Percentiles rank a stretch among this genome's conserved stretches.
phyloP scores from a whole-genome alignment of 1,140 invertebrate species.

The Leptinotarsa lineolata region DNA sequence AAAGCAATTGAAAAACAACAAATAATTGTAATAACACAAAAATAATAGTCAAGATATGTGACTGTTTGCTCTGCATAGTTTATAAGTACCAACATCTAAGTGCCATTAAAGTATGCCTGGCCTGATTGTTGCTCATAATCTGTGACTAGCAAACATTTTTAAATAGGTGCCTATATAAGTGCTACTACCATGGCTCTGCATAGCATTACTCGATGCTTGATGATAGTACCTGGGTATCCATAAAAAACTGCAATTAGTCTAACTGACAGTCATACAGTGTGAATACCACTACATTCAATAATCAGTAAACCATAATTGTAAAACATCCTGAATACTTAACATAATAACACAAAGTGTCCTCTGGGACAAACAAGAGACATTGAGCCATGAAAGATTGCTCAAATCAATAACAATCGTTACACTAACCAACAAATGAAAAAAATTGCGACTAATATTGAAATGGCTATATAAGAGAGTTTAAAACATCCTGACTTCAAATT shows the following conservation, averaged over 20 bases:
- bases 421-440: too few relatives aligned
- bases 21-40: conserved; percentile 22
- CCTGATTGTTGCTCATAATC: conserved; percentile 27
- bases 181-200: conserved; percentile 50
- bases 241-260: conserved; percentile 33
- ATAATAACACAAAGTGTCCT: too few relatives aligned
- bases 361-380: too few relatives aligned
- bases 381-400: too few relatives aligned
- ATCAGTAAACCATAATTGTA: too few relatives aligned
- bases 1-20: conserved; percentile 20
- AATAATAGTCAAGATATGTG: conserved; percentile 30
- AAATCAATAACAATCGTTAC: too few relatives aligned
- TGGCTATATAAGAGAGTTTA: too few relatives aligned
- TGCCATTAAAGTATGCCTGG: conserved; percentile 18
- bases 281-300: neutral
- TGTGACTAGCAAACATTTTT: conserved; percentile 33
- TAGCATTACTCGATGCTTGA: conserved; percentile 41
- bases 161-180: conserved; percentile 48
- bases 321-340: too few relatives aligned
- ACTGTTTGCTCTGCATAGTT: conserved; percentile 22
- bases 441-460: too few relatives aligned
- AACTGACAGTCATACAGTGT: neutral
- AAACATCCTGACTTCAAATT: too few relatives aligned
- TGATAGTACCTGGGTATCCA: conserved; percentile 39
- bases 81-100: conserved; percentile 18